Base-by-base conservation (phyloP, 2,113 vertebrate species). In the Mobula birostris region DNA sequence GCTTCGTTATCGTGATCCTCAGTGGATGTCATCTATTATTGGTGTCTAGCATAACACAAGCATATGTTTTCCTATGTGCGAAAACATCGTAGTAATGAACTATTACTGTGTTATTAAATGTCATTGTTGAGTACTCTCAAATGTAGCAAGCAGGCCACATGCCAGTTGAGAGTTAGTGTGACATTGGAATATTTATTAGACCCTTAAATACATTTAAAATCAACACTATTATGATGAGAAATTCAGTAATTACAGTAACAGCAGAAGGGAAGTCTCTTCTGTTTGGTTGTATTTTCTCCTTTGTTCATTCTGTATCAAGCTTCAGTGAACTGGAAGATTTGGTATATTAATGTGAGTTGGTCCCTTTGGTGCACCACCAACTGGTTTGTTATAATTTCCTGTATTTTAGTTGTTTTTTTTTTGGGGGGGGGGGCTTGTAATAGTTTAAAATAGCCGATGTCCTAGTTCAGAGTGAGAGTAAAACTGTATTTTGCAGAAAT, bases 281-380 rank as follows among this genome's bases (percentile, higher is more conserved):
- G 40, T 93, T 48, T 74, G 27, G 63, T 93, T 72, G n/a, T 74
- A 74, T 32, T 40, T 68, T 40, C 36, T 11, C 63, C 88, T 72
- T 74, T 40, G 36, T 32, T 93, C 36, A 21, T 9, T 93, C 68
- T 48, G 40, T 76, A 36, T 27, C 70, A 15, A 40, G 91, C 91
- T 93, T 76, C 91, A 74, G 70, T 93, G 91, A 93, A 74, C 91
- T 93, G 91, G 68, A 93, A 93, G 74, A 93, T 93, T 74, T 21
- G 40, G 72, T 93, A 27, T 19, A 48, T 74, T 93, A 93, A 93
- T 56, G 24, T 56, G 40, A 74, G 36, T 27, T 74, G 72, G 70
- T 93, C 91, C 66, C 91, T 7, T 15, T 27, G 36, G 21, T 93
- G 68, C 70, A 74, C 21, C 48, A 74, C 21, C 91, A 93, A 56